Base-by-base conservation (phyloP, 2,888 invertebrate species). In the Dimorphilus gyrociliatus region DNA sequence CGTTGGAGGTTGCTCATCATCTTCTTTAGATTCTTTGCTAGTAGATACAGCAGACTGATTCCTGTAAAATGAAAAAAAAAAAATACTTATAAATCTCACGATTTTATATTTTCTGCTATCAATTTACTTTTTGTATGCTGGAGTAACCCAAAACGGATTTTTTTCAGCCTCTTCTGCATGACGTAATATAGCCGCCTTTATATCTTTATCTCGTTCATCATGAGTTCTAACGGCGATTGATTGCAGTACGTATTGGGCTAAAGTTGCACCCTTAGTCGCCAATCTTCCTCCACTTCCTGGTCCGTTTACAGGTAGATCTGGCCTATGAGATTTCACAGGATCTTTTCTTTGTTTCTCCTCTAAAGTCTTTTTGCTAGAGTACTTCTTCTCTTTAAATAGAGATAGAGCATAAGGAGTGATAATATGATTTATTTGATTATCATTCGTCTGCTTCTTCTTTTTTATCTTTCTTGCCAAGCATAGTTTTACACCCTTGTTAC, bases 171-270 rank as follows among this genome's bases (percentile, higher is more conserved):
- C 86, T 53, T 90, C 84, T 0, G 92, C 92, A 58, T 75, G 88
- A 44, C 85, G 80, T 34, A 92, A 65, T 42, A 94, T 86, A 2
- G 92, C 92, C 50, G 86, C 88, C 29, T 92, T 71, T 0, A 92
- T 90, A 68, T 94, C 88, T 46, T 72, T 51, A 34, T 60, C 62
- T 33, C 55, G 45, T 16, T 53, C 51, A 32, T 59, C 58, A 7
- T 88, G 86, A 52, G 85, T 86, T 35, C 54, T 49, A 6, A 88
- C 67, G 1, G 92, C 94, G 32, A 97, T 69, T 57, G 92, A 90
- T 35, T 92, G 74, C 27, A 92, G 90, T 6, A 94, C 85, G 56
- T 84, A 92, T 2, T 92, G 90, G 45, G 90, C 88, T 0, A 97
- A 67, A 0, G 94, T 97, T 32, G 86, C 85, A 2, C 90, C 90